Conservation (phyloP, 2,797 vertebrate species). For the Bovichtus diacanthus region DNA sequence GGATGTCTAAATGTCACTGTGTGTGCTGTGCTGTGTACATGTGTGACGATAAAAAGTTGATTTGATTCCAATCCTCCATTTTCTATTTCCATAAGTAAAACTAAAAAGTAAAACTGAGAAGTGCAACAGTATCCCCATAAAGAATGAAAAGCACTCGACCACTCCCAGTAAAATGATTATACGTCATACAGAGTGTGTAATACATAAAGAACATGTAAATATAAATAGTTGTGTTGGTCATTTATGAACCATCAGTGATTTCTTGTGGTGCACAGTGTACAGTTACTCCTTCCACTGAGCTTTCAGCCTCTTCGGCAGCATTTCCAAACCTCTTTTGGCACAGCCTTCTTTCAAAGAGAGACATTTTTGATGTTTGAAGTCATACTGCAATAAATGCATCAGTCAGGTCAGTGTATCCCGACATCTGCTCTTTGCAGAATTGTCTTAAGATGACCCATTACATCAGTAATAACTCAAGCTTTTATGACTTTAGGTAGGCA, state of each 20-base stretch:
- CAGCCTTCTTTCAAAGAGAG: not conserved
- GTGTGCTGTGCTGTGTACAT: no score
- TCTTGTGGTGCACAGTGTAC: constrained; percentile 32
- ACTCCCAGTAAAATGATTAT: not conserved
- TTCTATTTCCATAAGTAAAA: no score
- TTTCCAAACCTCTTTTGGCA: not conserved
- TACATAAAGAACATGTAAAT: not conserved
- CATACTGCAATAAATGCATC: not conserved
- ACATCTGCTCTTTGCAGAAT: not conserved
- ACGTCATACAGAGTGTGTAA: not conserved
- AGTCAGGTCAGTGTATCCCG: not conserved
- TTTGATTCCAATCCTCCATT: no score
- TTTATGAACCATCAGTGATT: constrained; percentile 38
- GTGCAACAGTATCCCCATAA: no score
- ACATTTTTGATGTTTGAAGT: not conserved
- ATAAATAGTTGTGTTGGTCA: not conserved
- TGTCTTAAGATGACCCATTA: not conserved
- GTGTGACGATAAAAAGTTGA: no score
- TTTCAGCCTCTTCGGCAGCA: not conserved
- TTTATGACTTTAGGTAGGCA: not conserved
- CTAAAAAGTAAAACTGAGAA: not conserved
- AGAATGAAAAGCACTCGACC: not conserved
- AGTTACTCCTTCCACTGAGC: not conserved
- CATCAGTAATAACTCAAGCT: not conserved
- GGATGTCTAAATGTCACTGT: no score